phyloP scores from a whole-genome alignment of 2,113 vertebrate genomes.

The Okapia johnstoni region DNA sequence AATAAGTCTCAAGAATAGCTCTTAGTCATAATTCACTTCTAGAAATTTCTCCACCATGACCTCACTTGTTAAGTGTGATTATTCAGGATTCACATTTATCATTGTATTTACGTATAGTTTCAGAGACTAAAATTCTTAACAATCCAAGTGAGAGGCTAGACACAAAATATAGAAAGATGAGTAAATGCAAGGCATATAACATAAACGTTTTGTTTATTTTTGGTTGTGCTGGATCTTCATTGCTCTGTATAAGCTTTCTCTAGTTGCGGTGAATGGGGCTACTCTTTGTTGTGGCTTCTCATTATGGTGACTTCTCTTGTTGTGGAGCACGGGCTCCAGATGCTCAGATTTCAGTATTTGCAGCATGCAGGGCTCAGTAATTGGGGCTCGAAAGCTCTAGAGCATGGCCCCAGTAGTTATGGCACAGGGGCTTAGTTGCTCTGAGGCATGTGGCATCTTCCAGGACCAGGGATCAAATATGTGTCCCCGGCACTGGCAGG shows the following conservation, averaged over 20 bases:
- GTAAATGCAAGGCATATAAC: background rate
- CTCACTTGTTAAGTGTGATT: conserved; percentile 38
- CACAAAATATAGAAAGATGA: background rate
- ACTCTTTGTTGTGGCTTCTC: background rate
- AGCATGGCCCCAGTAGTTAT: background rate
- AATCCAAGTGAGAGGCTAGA: background rate
- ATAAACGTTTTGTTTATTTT: background rate
- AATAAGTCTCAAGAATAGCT: conserved; percentile 64
- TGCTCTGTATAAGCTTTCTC: background rate
- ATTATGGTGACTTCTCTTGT: background rate
- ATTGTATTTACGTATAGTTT: conserved; percentile 58
- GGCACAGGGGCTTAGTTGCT: background rate
- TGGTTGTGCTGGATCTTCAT: background rate
- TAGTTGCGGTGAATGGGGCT: background rate
- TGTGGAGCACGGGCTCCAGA: background rate
- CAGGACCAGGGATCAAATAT: background rate
- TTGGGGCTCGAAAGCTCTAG: background rate
- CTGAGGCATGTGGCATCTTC: background rate
- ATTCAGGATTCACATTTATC: conserved; percentile 33
- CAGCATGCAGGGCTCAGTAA: background rate
- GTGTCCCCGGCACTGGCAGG: background rate
- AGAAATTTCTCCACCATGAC: conserved; percentile 43
- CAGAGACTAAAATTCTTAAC: background rate
- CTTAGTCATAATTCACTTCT: conserved; percentile 53
- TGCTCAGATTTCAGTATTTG: background rate